Evolutionary conservation across 2,113 vertebrate genomes (phyloP).

Genomic region (Telmatochromis brichardi): DNA sequence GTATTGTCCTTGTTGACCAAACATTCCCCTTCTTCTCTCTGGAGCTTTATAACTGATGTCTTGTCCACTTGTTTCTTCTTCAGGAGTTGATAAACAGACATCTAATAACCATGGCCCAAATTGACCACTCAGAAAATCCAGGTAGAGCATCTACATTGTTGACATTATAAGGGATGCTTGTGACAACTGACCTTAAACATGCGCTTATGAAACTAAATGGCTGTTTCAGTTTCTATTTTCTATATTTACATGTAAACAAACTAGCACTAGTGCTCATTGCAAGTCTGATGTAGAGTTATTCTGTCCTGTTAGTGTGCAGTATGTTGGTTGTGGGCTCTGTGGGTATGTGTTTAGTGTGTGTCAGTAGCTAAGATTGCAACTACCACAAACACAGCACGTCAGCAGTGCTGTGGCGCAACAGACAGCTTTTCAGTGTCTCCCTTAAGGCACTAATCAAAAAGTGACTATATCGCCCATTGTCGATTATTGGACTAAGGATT

Average conservation of each 20-base stretch:
- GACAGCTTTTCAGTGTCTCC: not conserved
- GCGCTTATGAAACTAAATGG: not conserved
- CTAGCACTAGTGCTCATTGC: not conserved
- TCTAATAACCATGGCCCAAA: constrained; percentile 98
- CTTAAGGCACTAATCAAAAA: not conserved
- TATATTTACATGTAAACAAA: not conserved
- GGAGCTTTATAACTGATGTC: not conserved
- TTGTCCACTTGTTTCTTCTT: not conserved
- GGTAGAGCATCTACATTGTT: constrained; percentile 69
- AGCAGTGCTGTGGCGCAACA: not conserved
- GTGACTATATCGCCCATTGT: not conserved
- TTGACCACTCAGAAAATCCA: constrained; percentile 96
- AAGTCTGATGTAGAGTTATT: not conserved
- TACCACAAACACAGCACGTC: not conserved
- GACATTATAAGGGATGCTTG: not conserved
- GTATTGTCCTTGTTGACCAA: constrained; percentile 58
- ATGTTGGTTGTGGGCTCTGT: not conserved
- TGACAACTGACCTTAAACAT: not conserved
- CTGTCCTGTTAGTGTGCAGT: not conserved
- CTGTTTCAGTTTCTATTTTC: not conserved
- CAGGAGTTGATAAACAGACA: constrained; percentile 98
- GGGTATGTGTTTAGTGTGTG: not conserved
- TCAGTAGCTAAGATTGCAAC: not conserved
- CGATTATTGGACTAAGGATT: not conserved
- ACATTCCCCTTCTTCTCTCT: not conserved